These are phyloP conservation scores for Trogon melanurus DNA, from an alignment of 2,113 vertebrate species.

Conservation along the genomic window DNA sequence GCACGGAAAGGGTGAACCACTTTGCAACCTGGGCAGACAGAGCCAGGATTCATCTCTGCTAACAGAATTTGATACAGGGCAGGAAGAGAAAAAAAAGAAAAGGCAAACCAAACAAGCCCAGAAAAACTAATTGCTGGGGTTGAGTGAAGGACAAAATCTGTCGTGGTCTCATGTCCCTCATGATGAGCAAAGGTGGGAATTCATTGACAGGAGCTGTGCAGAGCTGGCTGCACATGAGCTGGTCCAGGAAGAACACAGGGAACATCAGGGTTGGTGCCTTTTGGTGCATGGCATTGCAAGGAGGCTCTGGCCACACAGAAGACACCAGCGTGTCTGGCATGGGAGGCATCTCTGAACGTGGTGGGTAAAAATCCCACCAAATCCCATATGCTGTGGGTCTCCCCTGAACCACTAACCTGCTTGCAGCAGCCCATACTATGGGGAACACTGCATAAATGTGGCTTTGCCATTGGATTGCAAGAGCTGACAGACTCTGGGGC, in stretches of 20 bases:
- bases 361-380: background rate
- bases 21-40: background rate
- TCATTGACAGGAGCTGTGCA: background rate
- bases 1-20: background rate
- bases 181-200: background rate
- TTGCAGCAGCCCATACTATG: fast-evolving
- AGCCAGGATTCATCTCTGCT: background rate
- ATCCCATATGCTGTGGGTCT: fast-evolving
- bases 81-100: background rate
- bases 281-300: background rate
- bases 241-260: background rate
- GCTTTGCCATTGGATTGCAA: fast-evolving
- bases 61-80: background rate
- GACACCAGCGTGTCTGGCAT: background rate
- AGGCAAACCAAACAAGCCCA: background rate
- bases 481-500: background rate
- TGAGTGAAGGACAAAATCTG: background rate
- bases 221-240: fast-evolving
- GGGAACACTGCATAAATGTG: fast-evolving
- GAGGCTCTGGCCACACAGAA: background rate
- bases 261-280: fast-evolving
- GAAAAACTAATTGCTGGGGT: background rate
- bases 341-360: background rate
- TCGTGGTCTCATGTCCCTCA: fast-evolving
- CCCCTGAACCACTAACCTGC: background rate